Evolutionary conservation across 1,140 invertebrate genomes (phyloP).

Genomic region (Drosophila subobscura): DNA sequence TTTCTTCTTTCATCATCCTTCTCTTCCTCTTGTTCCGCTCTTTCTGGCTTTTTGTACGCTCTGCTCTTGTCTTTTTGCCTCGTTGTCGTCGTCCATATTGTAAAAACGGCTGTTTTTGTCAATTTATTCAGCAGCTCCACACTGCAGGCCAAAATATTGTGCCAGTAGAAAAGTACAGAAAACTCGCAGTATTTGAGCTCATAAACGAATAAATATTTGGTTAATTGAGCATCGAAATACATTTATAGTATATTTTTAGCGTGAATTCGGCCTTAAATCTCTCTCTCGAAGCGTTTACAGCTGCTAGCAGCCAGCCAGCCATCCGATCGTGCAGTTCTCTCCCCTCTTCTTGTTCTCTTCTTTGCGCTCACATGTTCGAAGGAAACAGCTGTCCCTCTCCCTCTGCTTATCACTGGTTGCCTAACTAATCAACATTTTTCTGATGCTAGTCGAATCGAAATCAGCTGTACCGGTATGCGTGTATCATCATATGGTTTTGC

Average conservation of each 20-base stretch:
- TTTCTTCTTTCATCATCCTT: constrained; percentile 14
- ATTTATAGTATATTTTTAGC: no score
- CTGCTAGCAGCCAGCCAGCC: constrained; percentile 13
- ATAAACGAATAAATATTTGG: not conserved
- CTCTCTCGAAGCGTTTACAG: constrained; percentile 12
- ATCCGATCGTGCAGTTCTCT: constrained; percentile 34
- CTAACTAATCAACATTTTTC: constrained; percentile 68
- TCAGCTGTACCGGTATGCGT: constrained; percentile 78
- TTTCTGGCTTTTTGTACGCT: constrained; percentile 42
- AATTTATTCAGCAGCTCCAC: constrained; percentile 46
- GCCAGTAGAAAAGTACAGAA: constrained; percentile 1
- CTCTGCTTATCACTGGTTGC: constrained; percentile 59
- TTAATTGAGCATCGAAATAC: not conserved
- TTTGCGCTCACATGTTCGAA: constrained; percentile 43
- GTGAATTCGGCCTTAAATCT: no score
- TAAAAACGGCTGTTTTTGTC: constrained; percentile 71
- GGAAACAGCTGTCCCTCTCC: constrained; percentile 55
- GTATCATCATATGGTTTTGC: constrained; percentile 69
- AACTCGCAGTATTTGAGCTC: not conserved
- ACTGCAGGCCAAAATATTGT: constrained; percentile 50
- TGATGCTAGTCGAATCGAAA: constrained; percentile 63
- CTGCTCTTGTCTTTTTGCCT: constrained; percentile 23
- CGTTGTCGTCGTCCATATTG: constrained; percentile 55
- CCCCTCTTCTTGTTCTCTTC: constrained; percentile 4
- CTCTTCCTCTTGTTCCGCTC: constrained; percentile 23